phyloP scores from a whole-genome alignment of 2,113 vertebrate species.

The Syrmaticus mikado region DNA sequence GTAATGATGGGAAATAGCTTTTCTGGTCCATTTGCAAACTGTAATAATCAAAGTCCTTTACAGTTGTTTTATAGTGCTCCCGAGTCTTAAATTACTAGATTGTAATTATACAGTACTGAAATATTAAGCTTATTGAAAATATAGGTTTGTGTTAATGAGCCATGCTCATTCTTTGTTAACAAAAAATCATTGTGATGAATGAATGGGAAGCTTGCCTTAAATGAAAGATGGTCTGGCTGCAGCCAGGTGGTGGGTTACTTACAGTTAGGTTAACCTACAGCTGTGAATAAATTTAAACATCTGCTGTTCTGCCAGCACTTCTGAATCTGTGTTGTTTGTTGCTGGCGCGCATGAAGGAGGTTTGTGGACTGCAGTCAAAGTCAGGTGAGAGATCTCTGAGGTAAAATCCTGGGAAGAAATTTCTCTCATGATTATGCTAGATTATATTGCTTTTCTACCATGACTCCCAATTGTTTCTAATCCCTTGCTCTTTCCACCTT shows the following conservation, averaged over 20 bases:
- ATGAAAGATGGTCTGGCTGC: background rate
- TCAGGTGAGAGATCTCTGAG: background rate
- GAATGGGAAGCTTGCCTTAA: background rate
- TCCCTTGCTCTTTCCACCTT: background rate
- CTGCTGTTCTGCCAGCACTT: fast-evolving
- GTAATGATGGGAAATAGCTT: slow-evolving; percentile 66
- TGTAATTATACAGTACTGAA: slow-evolving; percentile 72
- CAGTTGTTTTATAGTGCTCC: slow-evolving; percentile 72
- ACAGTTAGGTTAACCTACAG: fast-evolving
- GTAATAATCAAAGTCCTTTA: slow-evolving; percentile 71
- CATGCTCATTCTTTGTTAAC: slow-evolving; percentile 59
- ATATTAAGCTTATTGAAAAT: slow-evolving; percentile 70
- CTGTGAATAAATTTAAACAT: background rate
- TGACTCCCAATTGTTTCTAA: background rate
- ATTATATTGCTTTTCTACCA: background rate
- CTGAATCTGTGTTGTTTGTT: background rate
- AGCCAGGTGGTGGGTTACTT: background rate
- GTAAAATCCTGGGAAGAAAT: background rate
- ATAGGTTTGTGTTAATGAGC: slow-evolving; percentile 71
- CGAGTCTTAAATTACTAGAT: slow-evolving; percentile 76
- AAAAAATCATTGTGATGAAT: slow-evolving; percentile 12
- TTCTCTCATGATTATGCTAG: background rate
- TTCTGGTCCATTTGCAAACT: slow-evolving; percentile 73
- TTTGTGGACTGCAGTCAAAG: fast-evolving
- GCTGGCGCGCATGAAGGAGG: fast-evolving